phyloP scores from a whole-genome alignment of 2,888 invertebrate species.

The Amblyteles armatorius region DNA sequence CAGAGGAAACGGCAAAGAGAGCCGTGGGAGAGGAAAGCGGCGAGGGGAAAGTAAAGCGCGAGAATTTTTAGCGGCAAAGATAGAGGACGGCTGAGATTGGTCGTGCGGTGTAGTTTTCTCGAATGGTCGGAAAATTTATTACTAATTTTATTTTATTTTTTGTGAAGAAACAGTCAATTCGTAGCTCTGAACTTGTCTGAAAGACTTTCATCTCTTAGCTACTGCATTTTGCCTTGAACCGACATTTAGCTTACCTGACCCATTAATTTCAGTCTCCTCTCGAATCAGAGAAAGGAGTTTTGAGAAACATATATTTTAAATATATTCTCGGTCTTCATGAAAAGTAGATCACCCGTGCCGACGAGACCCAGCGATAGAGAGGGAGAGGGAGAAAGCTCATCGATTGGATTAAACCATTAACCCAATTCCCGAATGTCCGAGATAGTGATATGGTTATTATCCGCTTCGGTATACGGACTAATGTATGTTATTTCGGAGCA shows the following conservation, averaged over 20 bases:
- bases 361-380: slow-evolving; percentile 1
- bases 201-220: too few species aligned
- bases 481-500: slow-evolving; percentile 59
- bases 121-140: too few species aligned
- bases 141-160: too few species aligned
- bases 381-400: slow-evolving; percentile 36
- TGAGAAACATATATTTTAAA: background rate
- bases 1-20: slow-evolving; percentile 20
- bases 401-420: slow-evolving; percentile 60
- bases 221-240: too few species aligned
- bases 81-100: background rate
- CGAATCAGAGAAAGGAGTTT: background rate
- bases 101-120: too few species aligned
- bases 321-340: slow-evolving; percentile 8
- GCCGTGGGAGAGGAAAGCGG: slow-evolving; percentile 3
- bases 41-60: slow-evolving; percentile 9
- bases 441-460: slow-evolving; percentile 63
- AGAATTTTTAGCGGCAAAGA: slow-evolving; percentile 28
- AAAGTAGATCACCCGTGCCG: slow-evolving; percentile 18
- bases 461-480: slow-evolving; percentile 49
- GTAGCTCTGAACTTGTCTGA: too few species aligned
- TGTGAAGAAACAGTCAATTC: too few species aligned
- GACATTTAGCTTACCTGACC: background rate
- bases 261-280: background rate
- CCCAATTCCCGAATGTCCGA: slow-evolving; percentile 56